These are phyloP conservation scores for Leptodactylus fallax DNA, from an alignment of 2,797 vertebrate genomes.

Conservation along the genomic window DNA sequence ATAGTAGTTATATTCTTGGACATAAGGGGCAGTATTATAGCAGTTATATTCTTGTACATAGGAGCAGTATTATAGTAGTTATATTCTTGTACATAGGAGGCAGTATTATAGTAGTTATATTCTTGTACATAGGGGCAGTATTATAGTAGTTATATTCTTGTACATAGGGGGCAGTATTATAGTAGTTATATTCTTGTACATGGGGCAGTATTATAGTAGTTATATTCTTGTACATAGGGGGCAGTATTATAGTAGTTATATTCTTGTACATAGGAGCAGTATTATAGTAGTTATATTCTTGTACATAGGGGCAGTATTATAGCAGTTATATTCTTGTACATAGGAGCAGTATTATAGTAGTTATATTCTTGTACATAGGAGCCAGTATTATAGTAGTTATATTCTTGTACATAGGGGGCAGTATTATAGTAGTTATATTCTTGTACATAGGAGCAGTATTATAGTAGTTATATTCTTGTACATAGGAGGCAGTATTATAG, in stretches of 20 bases:
- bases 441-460: not conserved
- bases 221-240: not conserved
- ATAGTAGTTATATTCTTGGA: conserved; percentile 5
- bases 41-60: conserved; percentile 9
- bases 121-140: not conserved
- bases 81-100: not conserved
- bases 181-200: not conserved
- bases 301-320: not conserved
- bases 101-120: conserved; percentile 12
- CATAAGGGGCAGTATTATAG: conserved; percentile 7
- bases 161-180: conserved; percentile 6
- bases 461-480: not conserved
- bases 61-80: conserved; percentile 11
- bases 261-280: not conserved
- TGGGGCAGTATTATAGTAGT: not conserved
- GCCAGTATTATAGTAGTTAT: conserved; percentile 6
- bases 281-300: conserved; percentile 6
- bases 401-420: not conserved
- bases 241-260: conserved; percentile 11
- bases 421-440: conserved; percentile 4
- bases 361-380: not conserved
- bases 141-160: conserved; percentile 17
- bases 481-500: not conserved
- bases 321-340: not conserved
- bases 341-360: not conserved